A percentile compares a stretch with the other conserved stretches of the same genome.
These are phyloP conservation scores for Tetrapedia diversipes DNA, from an alignment of 2,888 invertebrate species.

Conservation along the genomic window DNA sequence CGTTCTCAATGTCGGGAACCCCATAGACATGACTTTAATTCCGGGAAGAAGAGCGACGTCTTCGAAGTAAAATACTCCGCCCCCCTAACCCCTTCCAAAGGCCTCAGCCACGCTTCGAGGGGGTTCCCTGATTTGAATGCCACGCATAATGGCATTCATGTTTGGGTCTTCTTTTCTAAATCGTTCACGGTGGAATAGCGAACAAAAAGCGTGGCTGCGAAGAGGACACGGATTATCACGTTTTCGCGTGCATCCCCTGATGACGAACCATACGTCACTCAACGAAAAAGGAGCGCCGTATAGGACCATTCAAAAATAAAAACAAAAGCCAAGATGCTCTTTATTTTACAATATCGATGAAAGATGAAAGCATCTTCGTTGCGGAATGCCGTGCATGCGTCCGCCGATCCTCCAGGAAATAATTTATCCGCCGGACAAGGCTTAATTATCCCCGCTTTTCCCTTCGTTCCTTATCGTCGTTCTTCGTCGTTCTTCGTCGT, in stretches of 20 bases:
- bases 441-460: slow-evolving; percentile 53
- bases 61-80: slow-evolving; percentile 41
- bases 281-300: no score
- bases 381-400: neutral
- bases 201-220: slow-evolving; percentile 29
- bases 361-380: neutral
- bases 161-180: slow-evolving; percentile 30
- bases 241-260: neutral
- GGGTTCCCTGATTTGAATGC: slow-evolving; percentile 37
- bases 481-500: no score
- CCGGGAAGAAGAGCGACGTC: slow-evolving; percentile 52
- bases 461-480: slow-evolving; percentile 41
- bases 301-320: no score
- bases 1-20: slow-evolving; percentile 56
- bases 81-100: no score
- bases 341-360: no score
- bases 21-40: slow-evolving; percentile 59
- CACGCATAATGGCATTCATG: slow-evolving; percentile 45
- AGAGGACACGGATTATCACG: slow-evolving; percentile 22
- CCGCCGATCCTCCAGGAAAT: slow-evolving; percentile 1
- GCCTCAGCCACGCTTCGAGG: no score
- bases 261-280: no score
- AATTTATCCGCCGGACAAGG: slow-evolving; percentile 34
- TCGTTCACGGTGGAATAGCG: slow-evolving; percentile 33
- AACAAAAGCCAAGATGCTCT: no score